These are phyloP conservation scores for Siniperca undulata DNA, from an alignment of 2,797 vertebrate species.

Conservation along the genomic window DNA sequence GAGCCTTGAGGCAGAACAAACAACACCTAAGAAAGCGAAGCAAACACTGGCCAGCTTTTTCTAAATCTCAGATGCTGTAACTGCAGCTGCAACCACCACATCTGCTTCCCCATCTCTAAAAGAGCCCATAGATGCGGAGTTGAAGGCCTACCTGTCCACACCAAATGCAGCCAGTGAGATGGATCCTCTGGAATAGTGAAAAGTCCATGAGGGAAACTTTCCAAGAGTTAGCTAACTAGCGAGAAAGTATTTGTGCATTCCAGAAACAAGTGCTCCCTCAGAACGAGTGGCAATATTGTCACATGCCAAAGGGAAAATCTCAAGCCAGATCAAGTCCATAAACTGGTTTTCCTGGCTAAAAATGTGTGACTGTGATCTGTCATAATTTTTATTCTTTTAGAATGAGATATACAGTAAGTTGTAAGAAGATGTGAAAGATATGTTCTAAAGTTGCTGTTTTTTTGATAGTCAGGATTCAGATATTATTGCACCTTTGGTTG, in stretches of 20 bases:
- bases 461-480: no score
- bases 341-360: conserved; percentile 16
- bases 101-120: conserved; percentile 28
- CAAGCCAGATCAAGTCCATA: conserved; percentile 18
- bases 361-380: background rate
- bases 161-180: conserved; percentile 44
- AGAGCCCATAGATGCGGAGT: conserved; percentile 27
- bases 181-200: conserved; percentile 39
- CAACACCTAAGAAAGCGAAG: background rate
- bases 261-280: conserved; percentile 23
- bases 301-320: conserved; percentile 2
- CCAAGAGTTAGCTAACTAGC: conserved; percentile 28
- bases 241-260: conserved; percentile 32
- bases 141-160: conserved; percentile 39
- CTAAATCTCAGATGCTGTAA: conserved; percentile 30
- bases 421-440: no score
- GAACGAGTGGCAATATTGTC: conserved; percentile 12
- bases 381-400: no score
- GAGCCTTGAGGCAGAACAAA: conserved; percentile 24
- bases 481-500: no score
- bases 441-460: no score
- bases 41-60: conserved; percentile 32
- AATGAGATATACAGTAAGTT: no score
- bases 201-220: conserved; percentile 34
- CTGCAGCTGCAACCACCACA: background rate